Conservation (phyloP, 2,113 vertebrate genomes). For the Tyto alba region DNA sequence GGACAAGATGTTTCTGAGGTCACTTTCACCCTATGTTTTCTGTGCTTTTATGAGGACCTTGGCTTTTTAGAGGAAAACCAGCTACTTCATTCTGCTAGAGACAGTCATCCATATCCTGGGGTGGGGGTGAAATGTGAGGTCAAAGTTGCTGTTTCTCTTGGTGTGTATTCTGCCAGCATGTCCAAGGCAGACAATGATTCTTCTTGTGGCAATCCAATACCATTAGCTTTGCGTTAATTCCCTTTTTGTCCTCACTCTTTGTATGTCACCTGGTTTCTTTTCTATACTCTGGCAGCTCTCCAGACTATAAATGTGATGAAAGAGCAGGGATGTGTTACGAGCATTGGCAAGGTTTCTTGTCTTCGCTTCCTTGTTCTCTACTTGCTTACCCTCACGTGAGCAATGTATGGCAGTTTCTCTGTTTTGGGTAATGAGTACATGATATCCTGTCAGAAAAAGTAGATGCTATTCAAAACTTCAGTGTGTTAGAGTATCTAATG, state of each 20-base stretch:
- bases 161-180: background rate
- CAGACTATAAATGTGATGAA: background rate
- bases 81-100: background rate
- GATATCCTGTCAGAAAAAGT: background rate
- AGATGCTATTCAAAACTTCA: background rate
- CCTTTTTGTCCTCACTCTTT: background rate
- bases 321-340: background rate
- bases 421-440: background rate
- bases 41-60: background rate
- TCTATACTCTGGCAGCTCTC: background rate
- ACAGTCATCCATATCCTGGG: background rate
- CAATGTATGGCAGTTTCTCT: rapidly evolving
- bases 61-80: background rate
- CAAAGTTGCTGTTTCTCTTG: background rate
- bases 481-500: background rate
- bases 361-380: background rate
- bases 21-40: background rate
- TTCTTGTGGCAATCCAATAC: background rate
- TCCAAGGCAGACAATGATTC: background rate
- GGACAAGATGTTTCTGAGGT: background rate
- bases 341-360: background rate
- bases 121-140: background rate
- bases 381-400: background rate
- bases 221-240: background rate
- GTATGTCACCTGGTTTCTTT: background rate